phyloP scores from a whole-genome alignment of 2,113 vertebrate genomes.

The Corydoras maculifer region DNA sequence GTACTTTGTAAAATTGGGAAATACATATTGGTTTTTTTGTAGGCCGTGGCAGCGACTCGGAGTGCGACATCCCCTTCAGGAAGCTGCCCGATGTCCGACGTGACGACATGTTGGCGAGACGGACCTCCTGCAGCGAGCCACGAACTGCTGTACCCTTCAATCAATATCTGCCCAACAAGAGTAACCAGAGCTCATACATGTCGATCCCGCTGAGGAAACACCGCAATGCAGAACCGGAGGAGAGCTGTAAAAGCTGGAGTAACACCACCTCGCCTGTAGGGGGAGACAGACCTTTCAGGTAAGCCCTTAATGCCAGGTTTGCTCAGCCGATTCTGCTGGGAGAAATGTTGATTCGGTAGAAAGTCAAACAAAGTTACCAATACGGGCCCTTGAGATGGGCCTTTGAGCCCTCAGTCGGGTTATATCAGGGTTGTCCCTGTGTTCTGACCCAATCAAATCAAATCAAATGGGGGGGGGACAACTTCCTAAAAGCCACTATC shows the following conservation, averaged over 20 bases:
- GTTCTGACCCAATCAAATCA: too few species aligned
- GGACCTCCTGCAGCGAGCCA: slow-evolving; percentile 83
- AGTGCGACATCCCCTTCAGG: slow-evolving; percentile 82
- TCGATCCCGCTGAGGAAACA: slow-evolving; percentile 78
- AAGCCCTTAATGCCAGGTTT: slow-evolving; percentile 36
- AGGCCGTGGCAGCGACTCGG: slow-evolving; percentile 94
- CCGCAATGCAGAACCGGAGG: slow-evolving; percentile 70
- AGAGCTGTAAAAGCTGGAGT: slow-evolving; percentile 86
- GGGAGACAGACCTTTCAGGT: slow-evolving; percentile 87
- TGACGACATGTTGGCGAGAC: slow-evolving; percentile 89
- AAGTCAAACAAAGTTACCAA: too few species aligned
- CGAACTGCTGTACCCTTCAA: slow-evolving; percentile 91
- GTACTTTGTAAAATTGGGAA: too few species aligned
- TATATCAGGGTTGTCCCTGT: too few species aligned
- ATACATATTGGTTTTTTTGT: not conserved
- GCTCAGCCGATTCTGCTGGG: too few species aligned
- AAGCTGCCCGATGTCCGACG: slow-evolving; percentile 89
- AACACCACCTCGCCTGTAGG: slow-evolving; percentile 83
- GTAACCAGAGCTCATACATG: slow-evolving; percentile 85
- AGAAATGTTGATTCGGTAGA: too few species aligned
- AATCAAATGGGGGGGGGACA: too few species aligned
- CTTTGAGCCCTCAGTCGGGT: too few species aligned
- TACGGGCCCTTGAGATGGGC: too few species aligned
- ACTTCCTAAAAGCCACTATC: too few species aligned
- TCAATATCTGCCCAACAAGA: slow-evolving; percentile 96